Conservation (phyloP, 2,797 vertebrate genomes). For the Sparidentex hasta region DNA sequence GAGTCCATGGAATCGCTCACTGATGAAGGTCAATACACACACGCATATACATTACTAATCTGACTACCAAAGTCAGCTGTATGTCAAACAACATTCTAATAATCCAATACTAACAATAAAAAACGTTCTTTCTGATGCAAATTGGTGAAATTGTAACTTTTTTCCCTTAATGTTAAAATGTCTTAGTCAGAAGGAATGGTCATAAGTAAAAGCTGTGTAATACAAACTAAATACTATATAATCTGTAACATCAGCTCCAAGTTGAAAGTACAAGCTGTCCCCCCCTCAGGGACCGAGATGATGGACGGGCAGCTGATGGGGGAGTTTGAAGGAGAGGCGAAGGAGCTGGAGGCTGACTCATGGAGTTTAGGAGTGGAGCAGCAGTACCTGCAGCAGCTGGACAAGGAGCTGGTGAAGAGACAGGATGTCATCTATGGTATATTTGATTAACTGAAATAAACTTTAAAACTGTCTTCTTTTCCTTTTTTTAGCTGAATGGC, state of each 20-base stretch:
- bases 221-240: not conserved
- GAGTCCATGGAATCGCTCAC: conserved; percentile 96
- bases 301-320: conserved; percentile 97
- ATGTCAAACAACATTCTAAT: not conserved
- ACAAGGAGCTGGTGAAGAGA: conserved; percentile 93
- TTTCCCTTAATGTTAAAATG: not conserved
- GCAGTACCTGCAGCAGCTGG: conserved; percentile 91
- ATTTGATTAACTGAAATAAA: not conserved
- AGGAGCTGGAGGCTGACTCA: conserved; percentile 94
- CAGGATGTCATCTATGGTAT: conserved; percentile 97
- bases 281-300: conserved; percentile 92
- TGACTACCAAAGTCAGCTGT: not conserved
- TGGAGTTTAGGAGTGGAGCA: conserved; percentile 95
- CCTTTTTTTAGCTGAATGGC: not conserved
- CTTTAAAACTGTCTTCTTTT: not conserved
- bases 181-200: not conserved
- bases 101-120: not conserved
- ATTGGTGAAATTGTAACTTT: not conserved
- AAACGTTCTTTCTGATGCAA: not conserved
- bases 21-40: conserved; percentile 89
- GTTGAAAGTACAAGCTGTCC: conserved; percentile 9
- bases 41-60: not conserved
- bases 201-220: not conserved
- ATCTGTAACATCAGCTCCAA: not conserved
- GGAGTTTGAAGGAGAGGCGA: conserved; percentile 93